Base-by-base conservation (phyloP, 2,113 vertebrate genomes). In the Hassar affinis region DNA sequence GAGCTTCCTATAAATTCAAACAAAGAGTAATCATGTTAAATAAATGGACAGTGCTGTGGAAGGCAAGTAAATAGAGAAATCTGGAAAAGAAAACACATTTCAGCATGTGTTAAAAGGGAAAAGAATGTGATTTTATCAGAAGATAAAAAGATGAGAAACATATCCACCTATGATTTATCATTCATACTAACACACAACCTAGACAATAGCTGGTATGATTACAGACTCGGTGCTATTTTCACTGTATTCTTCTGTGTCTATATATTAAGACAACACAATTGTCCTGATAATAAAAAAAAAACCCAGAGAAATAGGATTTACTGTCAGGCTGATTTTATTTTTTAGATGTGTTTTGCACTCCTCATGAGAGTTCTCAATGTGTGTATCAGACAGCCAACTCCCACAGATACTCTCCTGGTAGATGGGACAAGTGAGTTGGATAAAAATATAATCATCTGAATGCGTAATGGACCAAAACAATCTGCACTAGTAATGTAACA, bases 141-240 rank as follows among this genome's bases (percentile, higher is more conserved):
- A 89, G 86, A 90, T 82, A 91, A 80, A 88, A 86, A 38, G 62
- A 49, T 87, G 84, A 90, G 91, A 90, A 91, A 90, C 89, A 87
- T 75, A 91, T 77, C 27, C 82, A 76, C 86, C 76, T 80, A 64
- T 33, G 80, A 87, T 80, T 80, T 59, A 47, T 22, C 61, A 59
- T 45, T 81, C 22, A 76, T 64, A 51, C 33, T 33, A 52, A 6
- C 20, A 64, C 71, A 76, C 71, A 47, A 42, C 49, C 20, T 45
- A 49, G 56, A 62, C 71, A 15, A 61, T 47, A 66, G 25, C 52
- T 57, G 66, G 49, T 30, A 33, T 38, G 71, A 69, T 45, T 59
- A 69, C 69, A 59, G 6, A 38, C 17, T 6, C 10, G 12, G 18
- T 61, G n/a, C 0, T 10, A 12, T 62, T 27, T 72, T 72, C 51